These are phyloP conservation scores for Eurois occulta DNA, from an alignment of 2,888 invertebrate species.

Conservation along the genomic window DNA sequence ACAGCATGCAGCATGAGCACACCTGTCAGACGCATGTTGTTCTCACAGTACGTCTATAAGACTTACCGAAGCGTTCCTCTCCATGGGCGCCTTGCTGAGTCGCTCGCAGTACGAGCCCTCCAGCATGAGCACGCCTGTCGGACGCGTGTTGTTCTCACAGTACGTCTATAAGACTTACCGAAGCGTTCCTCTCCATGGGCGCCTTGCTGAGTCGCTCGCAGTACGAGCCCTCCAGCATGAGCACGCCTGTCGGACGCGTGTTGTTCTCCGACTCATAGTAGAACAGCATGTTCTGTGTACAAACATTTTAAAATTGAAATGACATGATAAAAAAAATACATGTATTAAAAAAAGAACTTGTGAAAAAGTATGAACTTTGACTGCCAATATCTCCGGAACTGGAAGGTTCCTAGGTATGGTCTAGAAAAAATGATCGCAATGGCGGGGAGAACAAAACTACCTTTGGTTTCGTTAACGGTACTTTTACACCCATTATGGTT, in stretches of 20 bases:
- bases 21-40: neutral
- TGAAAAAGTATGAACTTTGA: no score
- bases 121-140: conserved; percentile 57
- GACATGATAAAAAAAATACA: no score
- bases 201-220: conserved; percentile 94
- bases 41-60: neutral
- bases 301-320: neutral
- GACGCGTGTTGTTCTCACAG: neutral
- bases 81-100: conserved; percentile 91
- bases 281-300: conserved; percentile 95
- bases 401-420: no score
- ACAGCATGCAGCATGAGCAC: conserved; percentile 66
- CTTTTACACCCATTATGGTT: no score
- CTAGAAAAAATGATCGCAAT: no score
- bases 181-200: conserved; percentile 85
- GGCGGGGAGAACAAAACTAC: no score
- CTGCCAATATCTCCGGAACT: no score
- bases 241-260: conserved; percentile 94
- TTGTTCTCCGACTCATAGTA: conserved; percentile 97
- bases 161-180: conserved; percentile 73
- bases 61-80: conserved; percentile 84
- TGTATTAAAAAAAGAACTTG: no score
- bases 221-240: conserved; percentile 97
- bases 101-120: conserved; percentile 96
- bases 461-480: no score